Conservation (phyloP, 2,113 vertebrate genomes). For the Microcebus griseorufus region DNA sequence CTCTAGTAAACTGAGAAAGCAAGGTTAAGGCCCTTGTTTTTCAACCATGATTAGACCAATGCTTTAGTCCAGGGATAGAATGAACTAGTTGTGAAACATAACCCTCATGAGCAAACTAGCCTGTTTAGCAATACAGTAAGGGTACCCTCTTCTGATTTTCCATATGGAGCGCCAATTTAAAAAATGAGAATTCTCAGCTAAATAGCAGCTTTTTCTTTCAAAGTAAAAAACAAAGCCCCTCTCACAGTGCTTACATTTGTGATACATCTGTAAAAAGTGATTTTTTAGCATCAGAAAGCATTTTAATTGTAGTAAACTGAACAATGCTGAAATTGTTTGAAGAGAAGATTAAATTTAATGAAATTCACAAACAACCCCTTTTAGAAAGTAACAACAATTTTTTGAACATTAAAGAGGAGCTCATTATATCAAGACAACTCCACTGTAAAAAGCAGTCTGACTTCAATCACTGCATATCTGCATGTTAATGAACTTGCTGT, state of each 20-base stretch:
- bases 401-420: constrained; percentile 89
- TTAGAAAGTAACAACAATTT: constrained; percentile 91
- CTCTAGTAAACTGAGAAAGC: constrained; percentile 48
- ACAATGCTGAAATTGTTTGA: constrained; percentile 89
- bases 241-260: constrained; percentile 80
- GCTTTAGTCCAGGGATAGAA: constrained; percentile 54
- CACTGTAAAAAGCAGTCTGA: constrained; percentile 87
- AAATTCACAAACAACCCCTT: constrained; percentile 90
- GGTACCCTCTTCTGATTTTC: constrained; percentile 76
- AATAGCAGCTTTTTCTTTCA: constrained; percentile 82
- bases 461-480: constrained; percentile 90
- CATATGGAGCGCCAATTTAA: constrained; percentile 79
- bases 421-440: constrained; percentile 90
- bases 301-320: constrained; percentile 88
- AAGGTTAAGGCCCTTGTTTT: constrained; percentile 51
- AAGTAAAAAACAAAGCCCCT: constrained; percentile 74
- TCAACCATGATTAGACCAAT: constrained; percentile 55
- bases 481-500: constrained; percentile 90
- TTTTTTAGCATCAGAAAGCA: constrained; percentile 83
- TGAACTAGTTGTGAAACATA: constrained; percentile 87
- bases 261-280: constrained; percentile 79
- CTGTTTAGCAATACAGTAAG: constrained; percentile 63
- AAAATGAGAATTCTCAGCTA: constrained; percentile 79
- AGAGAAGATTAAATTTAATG: constrained; percentile 89
- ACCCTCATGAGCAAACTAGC: constrained; percentile 57